These are phyloP conservation scores for Boleophthalmus pectinirostris DNA, from an alignment of 2,113 vertebrate species.

Conservation along the genomic window DNA sequence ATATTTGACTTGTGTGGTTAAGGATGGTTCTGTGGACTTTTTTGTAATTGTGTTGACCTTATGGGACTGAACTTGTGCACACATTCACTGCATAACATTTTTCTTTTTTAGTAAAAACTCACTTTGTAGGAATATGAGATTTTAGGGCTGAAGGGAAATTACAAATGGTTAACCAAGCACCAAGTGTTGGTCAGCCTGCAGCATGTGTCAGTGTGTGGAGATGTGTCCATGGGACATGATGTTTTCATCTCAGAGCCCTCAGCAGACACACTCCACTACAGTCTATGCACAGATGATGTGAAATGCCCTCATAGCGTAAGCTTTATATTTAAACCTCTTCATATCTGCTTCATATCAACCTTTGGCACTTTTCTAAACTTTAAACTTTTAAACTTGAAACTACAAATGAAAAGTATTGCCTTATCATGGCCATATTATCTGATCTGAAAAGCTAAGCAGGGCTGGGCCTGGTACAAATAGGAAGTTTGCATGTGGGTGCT, in stretches of 20 bases:
- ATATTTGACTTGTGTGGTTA: not conserved
- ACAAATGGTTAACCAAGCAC: constrained; percentile 7
- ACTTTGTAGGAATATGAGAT: not conserved
- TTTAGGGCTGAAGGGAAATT: not conserved
- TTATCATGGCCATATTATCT: no score
- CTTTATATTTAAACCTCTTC: not conserved
- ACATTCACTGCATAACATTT: not conserved
- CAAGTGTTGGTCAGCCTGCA: constrained; percentile 2
- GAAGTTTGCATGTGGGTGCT: no score
- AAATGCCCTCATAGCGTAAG: not conserved
- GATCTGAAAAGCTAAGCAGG: no score
- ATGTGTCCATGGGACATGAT: constrained; percentile 4
- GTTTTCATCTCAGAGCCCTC: constrained; percentile 16
- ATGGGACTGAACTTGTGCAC: not conserved
- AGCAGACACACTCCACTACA: not conserved
- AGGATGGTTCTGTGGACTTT: not conserved
- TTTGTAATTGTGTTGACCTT: not conserved
- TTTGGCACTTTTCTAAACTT: no score
- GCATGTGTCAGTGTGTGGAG: not conserved
- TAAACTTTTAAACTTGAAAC: no score
- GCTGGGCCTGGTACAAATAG: no score
- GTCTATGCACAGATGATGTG: not conserved
- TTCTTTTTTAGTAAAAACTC: not conserved
- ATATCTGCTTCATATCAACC: no score
- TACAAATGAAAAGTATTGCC: no score